Evolutionary conservation across 2,797 vertebrate genomes (phyloP), one percentile per base, ranked within the genome.

Genomic region (Lepus townsendii): DNA sequence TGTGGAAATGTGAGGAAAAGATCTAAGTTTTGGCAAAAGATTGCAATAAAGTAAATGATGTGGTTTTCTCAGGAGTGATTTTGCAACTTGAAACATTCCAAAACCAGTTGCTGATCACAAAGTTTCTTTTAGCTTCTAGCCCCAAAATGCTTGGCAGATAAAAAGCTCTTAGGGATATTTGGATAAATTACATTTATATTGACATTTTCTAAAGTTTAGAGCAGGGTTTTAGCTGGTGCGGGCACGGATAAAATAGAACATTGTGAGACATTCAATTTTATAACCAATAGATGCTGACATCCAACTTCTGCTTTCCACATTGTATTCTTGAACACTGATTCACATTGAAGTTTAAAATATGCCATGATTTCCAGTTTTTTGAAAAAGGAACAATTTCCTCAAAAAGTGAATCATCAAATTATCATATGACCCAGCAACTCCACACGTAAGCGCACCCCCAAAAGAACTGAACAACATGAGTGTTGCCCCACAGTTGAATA

Each of bases 171-270:
- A 68, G 0, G 0, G 52, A 95, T 80, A 93, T 93, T 71, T 95
- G 42, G 94, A 83, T 93, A 94, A 96, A 96, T 96, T 94, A 96
- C 96, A 95, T 92, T 92, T n/a, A 85, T 88, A 96, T 5, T 96
- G 83, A 96, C 96, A 96, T 97, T 88, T 96, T 94, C 95, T 96
- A 95, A 94, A 95, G 96, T 83, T 93, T 95, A 94, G 93, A 97
- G 89, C 95, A 35, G 93, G 91, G 96, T 97, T 97, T 92, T 83
- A 97, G 96, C 96, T 97, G 94, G 87, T 92, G 91, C 89, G 87
- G 95, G 52, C 97, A 95, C 24, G 38, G 97, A 94, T 96, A 95
- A 96, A 97, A 97, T 88, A 94, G 92, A 94, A 95, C 86, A 76
- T 96, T 97, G 94, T 91, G 95, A 97, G 96, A 72, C 87, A 17